Conservation (phyloP, 2,113 vertebrate species). For the Nettapus auritus region DNA sequence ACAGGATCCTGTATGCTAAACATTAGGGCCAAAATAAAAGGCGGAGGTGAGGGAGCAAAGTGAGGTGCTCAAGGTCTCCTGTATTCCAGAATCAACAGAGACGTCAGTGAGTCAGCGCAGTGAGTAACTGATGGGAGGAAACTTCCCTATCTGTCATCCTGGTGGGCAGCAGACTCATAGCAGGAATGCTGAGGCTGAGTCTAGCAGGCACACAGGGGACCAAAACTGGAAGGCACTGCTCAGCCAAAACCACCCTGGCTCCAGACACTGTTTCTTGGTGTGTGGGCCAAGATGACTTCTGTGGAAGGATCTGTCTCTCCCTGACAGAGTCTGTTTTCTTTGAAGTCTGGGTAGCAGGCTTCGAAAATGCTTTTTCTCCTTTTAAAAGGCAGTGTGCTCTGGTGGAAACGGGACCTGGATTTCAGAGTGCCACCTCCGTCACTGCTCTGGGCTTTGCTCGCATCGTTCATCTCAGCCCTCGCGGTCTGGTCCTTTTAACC, state of each 20-base stretch:
- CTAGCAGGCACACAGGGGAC: rapidly evolving
- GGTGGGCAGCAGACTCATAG: neutral
- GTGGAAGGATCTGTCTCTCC: too few species aligned
- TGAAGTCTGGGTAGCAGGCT: neutral
- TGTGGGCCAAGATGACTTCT: too few species aligned
- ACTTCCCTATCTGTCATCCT: neutral
- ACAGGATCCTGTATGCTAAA: conserved; percentile 18
- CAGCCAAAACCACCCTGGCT: neutral
- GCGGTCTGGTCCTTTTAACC: neutral
- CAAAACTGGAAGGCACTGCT: neutral
- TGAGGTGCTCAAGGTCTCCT: neutral
- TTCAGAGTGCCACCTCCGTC: neutral
- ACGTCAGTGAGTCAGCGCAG: neutral
- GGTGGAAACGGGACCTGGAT: neutral
- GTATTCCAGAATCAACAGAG: neutral
- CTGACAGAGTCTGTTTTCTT: neutral
- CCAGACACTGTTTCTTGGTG: neutral
- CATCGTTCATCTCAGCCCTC: neutral
- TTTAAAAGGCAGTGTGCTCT: neutral
- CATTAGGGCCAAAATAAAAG: neutral
- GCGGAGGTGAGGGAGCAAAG: neutral
- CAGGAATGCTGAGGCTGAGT: neutral
- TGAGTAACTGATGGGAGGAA: conserved; percentile 8
- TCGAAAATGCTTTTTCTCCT: neutral
- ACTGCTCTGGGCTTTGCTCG: neutral